Conservation (phyloP, 2,888 invertebrate genomes). For the Noctua fimbriata region DNA sequence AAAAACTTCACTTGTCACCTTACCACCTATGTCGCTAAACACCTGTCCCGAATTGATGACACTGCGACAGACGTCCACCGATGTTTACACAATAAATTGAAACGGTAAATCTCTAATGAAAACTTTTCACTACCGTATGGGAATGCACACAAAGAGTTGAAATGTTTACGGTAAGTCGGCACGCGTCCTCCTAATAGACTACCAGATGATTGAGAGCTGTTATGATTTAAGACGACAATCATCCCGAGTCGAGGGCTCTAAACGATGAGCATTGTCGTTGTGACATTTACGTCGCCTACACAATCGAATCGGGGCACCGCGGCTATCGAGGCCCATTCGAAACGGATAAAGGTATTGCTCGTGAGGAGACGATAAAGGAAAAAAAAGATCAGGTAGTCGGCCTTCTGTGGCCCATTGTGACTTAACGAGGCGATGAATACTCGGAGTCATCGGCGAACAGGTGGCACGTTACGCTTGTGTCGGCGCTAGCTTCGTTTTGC, state of each 20-base stretch:
- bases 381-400: constrained; percentile 80
- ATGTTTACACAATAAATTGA: constrained; percentile 79
- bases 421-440: constrained; percentile 85
- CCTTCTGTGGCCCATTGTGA: constrained; percentile 82
- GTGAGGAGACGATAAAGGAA: constrained; percentile 67
- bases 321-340: constrained; percentile 72
- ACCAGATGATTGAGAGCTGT: constrained; percentile 79
- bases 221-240: constrained; percentile 80
- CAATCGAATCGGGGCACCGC: constrained; percentile 80
- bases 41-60: constrained; percentile 75
- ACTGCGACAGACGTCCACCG: constrained; percentile 68
- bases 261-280: constrained; percentile 82
- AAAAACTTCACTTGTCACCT: constrained; percentile 71
- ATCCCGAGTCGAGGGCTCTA: constrained; percentile 75
- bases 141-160: constrained; percentile 72
- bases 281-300: constrained; percentile 83
- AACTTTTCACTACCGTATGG: constrained; percentile 72
- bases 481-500: constrained; percentile 79
- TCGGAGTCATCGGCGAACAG: constrained; percentile 76
- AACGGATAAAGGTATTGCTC: constrained; percentile 71
- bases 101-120: constrained; percentile 77
- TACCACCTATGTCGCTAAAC: constrained; percentile 80
- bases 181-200: constrained; percentile 77
- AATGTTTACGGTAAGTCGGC: constrained; percentile 81
- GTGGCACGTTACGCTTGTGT: constrained; percentile 77